Percentiles rank a stretch among this genome's conserved stretches.
Conservation (phyloP, 2,113 vertebrate species). For the Lontra canadensis region DNA sequence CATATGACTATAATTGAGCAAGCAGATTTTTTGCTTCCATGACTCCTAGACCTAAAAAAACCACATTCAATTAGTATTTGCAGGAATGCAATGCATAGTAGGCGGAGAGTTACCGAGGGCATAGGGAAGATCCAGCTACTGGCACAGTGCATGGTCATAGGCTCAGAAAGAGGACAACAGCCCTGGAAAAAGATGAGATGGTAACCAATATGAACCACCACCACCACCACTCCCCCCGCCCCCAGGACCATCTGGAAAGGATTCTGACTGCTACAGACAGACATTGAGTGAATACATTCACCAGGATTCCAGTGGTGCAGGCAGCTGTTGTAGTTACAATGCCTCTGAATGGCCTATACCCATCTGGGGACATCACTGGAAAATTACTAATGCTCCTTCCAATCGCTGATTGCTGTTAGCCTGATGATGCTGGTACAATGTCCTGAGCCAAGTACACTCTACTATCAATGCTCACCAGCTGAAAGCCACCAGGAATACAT, state of each 20-base stretch:
- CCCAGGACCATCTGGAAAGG: neutral
- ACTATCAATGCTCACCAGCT: neutral
- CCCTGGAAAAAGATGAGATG: neutral
- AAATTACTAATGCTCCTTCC: neutral
- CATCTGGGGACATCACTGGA: neutral
- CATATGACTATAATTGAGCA: neutral
- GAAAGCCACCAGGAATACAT: neutral
- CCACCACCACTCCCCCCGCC: neutral
- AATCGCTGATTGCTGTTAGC: neutral
- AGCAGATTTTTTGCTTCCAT: neutral
- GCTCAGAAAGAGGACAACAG: neutral
- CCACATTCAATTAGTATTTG: neutral
- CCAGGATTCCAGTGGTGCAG: neutral
- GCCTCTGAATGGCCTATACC: neutral
- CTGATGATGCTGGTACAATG: neutral
- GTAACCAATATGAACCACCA: neutral
- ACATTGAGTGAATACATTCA: neutral
- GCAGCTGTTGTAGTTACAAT: neutral
- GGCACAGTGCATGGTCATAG: rapidly evolving
- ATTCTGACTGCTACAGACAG: neutral
- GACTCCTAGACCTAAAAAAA: neutral
- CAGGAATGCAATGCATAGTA: neutral
- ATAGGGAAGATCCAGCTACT: neutral
- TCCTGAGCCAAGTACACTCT: neutral
- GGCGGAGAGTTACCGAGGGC: neutral